Evolutionary conservation across 2,888 invertebrate genomes (phyloP).

Genomic region (Calameuta filiformis): DNA sequence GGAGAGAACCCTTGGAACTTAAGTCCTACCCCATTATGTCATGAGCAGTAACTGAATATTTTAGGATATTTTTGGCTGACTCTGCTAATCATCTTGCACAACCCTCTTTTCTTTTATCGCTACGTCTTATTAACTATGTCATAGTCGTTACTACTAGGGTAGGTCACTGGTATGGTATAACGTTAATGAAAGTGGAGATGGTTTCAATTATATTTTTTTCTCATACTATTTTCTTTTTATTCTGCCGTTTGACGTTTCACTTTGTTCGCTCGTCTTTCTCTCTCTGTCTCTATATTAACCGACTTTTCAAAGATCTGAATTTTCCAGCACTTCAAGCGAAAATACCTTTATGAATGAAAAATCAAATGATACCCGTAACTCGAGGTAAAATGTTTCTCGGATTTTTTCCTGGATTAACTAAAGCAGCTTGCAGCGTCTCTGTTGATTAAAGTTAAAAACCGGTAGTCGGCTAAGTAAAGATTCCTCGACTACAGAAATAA

Average conservation of each 20-base stretch:
- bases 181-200: background rate
- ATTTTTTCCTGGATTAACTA: no score
- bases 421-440: no score
- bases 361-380: no score
- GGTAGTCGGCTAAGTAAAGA: no score
- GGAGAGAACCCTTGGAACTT: conserved; percentile 28
- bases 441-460: no score
- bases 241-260: conserved; percentile 15
- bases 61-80: conserved; percentile 34
- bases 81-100: conserved; percentile 3
- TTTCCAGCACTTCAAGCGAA: no score
- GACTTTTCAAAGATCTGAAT: no score
- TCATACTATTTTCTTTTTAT: conserved; percentile 21
- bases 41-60: conserved; percentile 43
- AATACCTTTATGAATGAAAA: no score
- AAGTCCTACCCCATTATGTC: conserved; percentile 39
- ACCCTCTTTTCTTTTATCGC: background rate
- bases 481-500: no score
- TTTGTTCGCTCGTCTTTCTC: background rate
- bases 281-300: conserved; percentile 1
- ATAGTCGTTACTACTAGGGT: background rate
- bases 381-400: no score
- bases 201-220: conserved; percentile 10
- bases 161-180: background rate
- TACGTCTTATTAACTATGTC: background rate